Evolutionary conservation across 2,113 vertebrate genomes (phyloP).

Genomic region (Anser brachyrhynchus): DNA sequence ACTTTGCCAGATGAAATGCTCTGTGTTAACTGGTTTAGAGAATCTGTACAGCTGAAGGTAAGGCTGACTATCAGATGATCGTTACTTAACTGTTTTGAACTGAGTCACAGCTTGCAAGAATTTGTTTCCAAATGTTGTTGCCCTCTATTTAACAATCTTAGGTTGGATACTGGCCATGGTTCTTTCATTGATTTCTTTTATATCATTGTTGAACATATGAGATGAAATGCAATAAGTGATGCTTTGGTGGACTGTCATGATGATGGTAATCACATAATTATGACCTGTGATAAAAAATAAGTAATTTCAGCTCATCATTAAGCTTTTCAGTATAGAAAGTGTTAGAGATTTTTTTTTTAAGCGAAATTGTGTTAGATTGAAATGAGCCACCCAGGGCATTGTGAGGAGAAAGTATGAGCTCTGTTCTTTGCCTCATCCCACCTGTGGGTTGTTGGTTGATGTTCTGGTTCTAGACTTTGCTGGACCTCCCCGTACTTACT

Average conservation of each 20-base stretch:
- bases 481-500: background rate
- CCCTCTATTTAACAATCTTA: background rate
- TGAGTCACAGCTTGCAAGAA: background rate
- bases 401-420: background rate
- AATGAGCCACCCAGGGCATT: background rate
- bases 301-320: background rate
- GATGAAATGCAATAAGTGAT: background rate
- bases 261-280: background rate
- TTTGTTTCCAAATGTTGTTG: background rate
- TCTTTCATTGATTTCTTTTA: background rate
- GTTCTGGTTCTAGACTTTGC: background rate
- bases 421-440: background rate
- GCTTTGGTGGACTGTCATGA: background rate
- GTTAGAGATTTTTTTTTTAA: background rate
- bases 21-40: background rate
- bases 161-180: background rate
- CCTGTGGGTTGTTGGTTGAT: background rate
- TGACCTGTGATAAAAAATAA: background rate
- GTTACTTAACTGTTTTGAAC: background rate
- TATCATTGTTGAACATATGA: background rate
- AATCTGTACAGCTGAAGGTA: background rate
- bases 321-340: background rate
- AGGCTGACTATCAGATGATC: background rate
- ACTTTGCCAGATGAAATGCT: background rate
- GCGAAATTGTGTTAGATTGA: background rate